Conservation (phyloP, 1,140 invertebrate genomes). For the Whitmania pigra region DNA sequence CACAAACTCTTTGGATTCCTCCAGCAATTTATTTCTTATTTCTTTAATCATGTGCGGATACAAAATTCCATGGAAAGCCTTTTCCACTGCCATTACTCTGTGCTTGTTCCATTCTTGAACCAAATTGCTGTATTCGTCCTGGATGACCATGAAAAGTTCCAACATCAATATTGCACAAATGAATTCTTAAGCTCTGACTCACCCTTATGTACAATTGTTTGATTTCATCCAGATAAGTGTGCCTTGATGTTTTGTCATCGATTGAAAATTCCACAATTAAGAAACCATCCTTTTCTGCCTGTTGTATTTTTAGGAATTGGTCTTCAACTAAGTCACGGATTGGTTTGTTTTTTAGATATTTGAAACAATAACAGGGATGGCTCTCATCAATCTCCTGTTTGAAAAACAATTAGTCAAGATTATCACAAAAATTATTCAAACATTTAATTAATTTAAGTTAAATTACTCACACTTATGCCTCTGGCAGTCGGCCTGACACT, state of each 20-base stretch:
- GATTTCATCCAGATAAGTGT: slow-evolving; percentile 73
- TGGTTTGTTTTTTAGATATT: slow-evolving; percentile 89
- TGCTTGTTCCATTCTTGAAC: slow-evolving; percentile 92
- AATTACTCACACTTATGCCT: slow-evolving; percentile 55
- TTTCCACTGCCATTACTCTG: slow-evolving; percentile 69
- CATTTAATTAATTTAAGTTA: background rate
- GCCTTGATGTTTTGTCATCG: slow-evolving; percentile 47
- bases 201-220: slow-evolving; percentile 74
- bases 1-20: slow-evolving; percentile 79
- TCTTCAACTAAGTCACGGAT: slow-evolving; percentile 76
- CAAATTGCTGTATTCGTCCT: slow-evolving; percentile 89
- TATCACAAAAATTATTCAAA: background rate
- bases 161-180: slow-evolving; percentile 8
- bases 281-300: slow-evolving; percentile 73
- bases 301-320: slow-evolving; percentile 57
- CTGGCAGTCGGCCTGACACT: slow-evolving; percentile 72
- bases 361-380: slow-evolving; percentile 70
- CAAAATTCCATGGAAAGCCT: slow-evolving; percentile 73
- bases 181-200: slow-evolving; percentile 25
- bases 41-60: slow-evolving; percentile 80
- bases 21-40: slow-evolving; percentile 60
- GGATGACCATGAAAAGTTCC: slow-evolving; percentile 27
- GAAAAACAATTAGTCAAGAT: slow-evolving; percentile 4
- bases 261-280: slow-evolving; percentile 47
- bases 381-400: slow-evolving; percentile 53